Evolutionary conservation across 2,113 vertebrate genomes (phyloP), one percentile per base, ranked within the genome.

Genomic region (Melanerpes formicivorus): DNA sequence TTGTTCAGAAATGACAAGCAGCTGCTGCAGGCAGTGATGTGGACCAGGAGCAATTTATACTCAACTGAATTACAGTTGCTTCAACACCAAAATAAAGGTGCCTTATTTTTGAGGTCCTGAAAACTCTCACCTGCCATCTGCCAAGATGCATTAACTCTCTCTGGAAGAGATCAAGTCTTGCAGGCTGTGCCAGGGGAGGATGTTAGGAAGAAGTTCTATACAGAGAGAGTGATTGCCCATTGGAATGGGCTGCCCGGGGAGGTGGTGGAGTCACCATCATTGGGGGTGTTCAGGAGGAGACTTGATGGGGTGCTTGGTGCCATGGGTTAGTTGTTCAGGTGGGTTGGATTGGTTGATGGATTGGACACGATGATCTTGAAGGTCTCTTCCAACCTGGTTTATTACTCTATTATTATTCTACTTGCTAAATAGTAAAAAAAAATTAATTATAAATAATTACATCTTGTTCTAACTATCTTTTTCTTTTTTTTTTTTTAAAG

Each of bases 1-100:
- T 17, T 77, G 30, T 21, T 86, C 66, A 78, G 78, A 90, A 81
- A 93, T 18, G n/a, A 81, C 37, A 18, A 95, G 73, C 50, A 69
- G 77, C 63, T 90, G 80, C 44, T 90, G 54, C 22, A 84, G 44
- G 21, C 54, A 78, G 78, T 18, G 48, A 73, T 58, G 74, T 1
- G 1, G 79, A 80, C 42, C 56, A 92, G 34, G 25, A 81, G 29
- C 64, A 82, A 76, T 32, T 58, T 14, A 79, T 18, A 69, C 34
- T 26, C 27, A 76, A 44, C 32, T 81, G 84, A 80, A 70, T 65
- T 65, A 54, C 5, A 10, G 26, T 50, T 79, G 37, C 44, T 88
- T 90, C 78, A 87, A 79, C 63, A 79, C 22, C 30, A 48, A 60
- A 85, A 69, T 32, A 77, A 87, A 90, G 58, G 58, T 34, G 71